Evolutionary conservation across 2,797 vertebrate genomes (phyloP).

Genomic region (Labroides dimidiatus): DNA sequence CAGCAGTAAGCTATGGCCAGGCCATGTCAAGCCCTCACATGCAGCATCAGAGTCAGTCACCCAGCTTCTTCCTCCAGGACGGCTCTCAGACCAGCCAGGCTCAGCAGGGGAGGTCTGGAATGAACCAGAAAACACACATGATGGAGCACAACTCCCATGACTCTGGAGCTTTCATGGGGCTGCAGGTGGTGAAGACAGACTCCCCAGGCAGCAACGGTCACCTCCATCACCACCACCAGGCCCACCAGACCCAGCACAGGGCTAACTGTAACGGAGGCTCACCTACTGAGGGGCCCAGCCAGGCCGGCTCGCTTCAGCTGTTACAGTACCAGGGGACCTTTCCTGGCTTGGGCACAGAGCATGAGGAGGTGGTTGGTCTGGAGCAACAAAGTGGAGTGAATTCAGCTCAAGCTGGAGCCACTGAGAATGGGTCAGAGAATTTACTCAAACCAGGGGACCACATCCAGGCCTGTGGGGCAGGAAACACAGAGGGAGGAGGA

Average conservation of each 20-base stretch:
- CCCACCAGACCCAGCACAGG: slow-evolving; percentile 83
- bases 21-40: slow-evolving; percentile 92
- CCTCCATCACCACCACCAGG: slow-evolving; percentile 81
- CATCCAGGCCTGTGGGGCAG: slow-evolving; percentile 89
- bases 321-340: slow-evolving; percentile 96
- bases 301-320: slow-evolving; percentile 90
- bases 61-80: slow-evolving; percentile 99
- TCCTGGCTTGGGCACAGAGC: slow-evolving; percentile 89
- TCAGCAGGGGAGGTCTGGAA: slow-evolving; percentile 78
- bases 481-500: slow-evolving; percentile 83
- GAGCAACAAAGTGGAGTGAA: slow-evolving; percentile 81
- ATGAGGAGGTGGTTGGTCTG: slow-evolving; percentile 93
- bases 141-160: slow-evolving; percentile 86
- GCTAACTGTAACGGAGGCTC: slow-evolving; percentile 93
- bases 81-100: slow-evolving; percentile 86
- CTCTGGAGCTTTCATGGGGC: slow-evolving; percentile 81
- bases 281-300: slow-evolving; percentile 85
- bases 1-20: slow-evolving; percentile 87
- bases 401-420: slow-evolving; percentile 68
- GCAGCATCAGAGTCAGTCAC: slow-evolving; percentile 94
- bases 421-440: slow-evolving; percentile 85
- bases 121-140: slow-evolving; percentile 83
- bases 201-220: slow-evolving; percentile 84
- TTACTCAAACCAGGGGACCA: slow-evolving; percentile 93
- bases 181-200: slow-evolving; percentile 92